phyloP scores from a whole-genome alignment of 2,113 vertebrate genomes.

The Bubalus kerabau region DNA sequence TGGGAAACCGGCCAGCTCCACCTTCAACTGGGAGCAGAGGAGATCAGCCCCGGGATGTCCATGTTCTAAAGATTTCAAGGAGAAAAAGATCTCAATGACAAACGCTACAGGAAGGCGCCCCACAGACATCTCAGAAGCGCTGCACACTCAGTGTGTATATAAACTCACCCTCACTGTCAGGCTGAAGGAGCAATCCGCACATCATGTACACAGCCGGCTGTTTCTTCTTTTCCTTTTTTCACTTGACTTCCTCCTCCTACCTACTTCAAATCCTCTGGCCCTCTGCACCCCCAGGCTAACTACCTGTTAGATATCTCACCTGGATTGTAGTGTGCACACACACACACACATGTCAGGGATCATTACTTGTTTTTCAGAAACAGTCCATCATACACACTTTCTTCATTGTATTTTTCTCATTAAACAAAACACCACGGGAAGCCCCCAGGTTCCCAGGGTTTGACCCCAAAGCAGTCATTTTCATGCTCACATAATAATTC shows the following conservation, averaged over 20 bases:
- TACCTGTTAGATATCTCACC: neutral
- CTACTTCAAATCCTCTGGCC: neutral
- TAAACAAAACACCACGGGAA: neutral
- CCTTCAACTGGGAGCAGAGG: neutral
- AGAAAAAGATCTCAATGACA: neutral
- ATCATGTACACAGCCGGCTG: fast-evolving
- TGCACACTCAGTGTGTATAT: neutral
- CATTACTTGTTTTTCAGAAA: neutral
- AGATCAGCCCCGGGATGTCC: neutral
- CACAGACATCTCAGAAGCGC: neutral
- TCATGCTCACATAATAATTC: neutral
- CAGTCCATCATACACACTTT: neutral
- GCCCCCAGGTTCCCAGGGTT: too few relatives aligned
- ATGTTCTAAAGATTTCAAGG: neutral
- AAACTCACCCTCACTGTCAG: too few relatives aligned
- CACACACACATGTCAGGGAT: neutral
- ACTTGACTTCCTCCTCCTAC: neutral
- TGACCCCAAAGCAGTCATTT: neutral
- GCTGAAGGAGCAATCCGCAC: fast-evolving
- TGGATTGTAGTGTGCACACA: neutral
- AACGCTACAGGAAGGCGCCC: neutral
- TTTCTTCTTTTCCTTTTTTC: neutral
- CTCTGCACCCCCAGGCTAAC: neutral
- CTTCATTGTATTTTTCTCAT: neutral
- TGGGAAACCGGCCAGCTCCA: fast-evolving